phyloP scores from a whole-genome alignment of 2,113 vertebrate genomes.

The Tamias sibiricus region DNA sequence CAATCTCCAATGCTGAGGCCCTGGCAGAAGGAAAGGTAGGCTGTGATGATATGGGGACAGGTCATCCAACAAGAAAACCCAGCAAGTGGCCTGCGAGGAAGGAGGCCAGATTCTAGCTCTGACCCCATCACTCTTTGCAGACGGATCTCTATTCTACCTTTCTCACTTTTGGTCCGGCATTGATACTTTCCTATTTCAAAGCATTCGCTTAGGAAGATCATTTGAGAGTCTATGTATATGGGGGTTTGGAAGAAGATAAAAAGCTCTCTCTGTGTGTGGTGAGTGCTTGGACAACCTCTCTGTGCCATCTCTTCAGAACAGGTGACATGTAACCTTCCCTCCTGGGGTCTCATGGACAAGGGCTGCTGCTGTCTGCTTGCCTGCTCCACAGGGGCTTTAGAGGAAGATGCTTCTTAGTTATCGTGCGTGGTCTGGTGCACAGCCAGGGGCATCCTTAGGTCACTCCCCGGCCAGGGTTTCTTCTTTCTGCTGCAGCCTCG shows the following conservation, averaged over 20 bases:
- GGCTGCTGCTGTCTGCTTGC: background rate
- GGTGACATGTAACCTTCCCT: background rate
- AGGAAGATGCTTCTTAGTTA: background rate
- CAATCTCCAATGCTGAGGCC: background rate
- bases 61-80: background rate
- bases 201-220: background rate
- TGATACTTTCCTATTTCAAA: background rate
- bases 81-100: background rate
- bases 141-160: background rate
- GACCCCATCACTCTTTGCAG: background rate
- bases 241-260: background rate
- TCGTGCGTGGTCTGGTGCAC: background rate
- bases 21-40: background rate
- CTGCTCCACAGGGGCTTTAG: background rate
- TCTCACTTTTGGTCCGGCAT: background rate
- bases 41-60: background rate
- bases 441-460: background rate
- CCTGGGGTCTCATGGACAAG: background rate
- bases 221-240: background rate
- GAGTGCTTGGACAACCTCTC: background rate
- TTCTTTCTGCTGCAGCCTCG: background rate
- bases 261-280: background rate
- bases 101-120: background rate
- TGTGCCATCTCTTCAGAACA: background rate
- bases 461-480: background rate